Percentiles rank a stretch among this genome's conserved stretches.
Evolutionary conservation across 2,797 vertebrate species (phyloP).

Genomic region (Microchirus variegatus): DNA sequence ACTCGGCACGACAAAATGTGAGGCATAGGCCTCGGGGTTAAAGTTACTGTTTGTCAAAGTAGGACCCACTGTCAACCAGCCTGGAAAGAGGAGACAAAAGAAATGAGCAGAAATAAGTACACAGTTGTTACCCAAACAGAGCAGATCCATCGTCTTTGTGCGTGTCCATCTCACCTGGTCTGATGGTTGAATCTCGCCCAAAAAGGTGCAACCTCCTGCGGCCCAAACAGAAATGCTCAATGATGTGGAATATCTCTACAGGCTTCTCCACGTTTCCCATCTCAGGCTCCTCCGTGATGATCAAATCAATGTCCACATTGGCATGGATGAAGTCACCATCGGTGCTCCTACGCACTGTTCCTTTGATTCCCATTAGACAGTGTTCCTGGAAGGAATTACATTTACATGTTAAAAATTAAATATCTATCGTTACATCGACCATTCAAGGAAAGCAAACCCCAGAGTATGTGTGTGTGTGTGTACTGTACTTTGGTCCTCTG

Average conservation of each 20-base stretch:
- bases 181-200: slow-evolving; percentile 94
- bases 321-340: slow-evolving; percentile 98
- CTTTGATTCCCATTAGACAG: slow-evolving; percentile 99
- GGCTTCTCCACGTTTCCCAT: slow-evolving; percentile 98
- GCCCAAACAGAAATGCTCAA: slow-evolving; percentile 97
- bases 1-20: slow-evolving; percentile 87
- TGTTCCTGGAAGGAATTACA: slow-evolving; percentile 89
- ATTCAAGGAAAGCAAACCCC: too few relatives aligned
- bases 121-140: neutral
- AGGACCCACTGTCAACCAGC: slow-evolving; percentile 97
- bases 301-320: slow-evolving; percentile 97
- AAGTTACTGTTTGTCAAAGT: slow-evolving; percentile 98
- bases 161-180: slow-evolving; percentile 85
- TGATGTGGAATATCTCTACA: slow-evolving; percentile 98
- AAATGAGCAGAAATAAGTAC: slow-evolving; percentile 2
- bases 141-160: neutral
- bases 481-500: slow-evolving; percentile 95
- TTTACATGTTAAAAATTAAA: too few relatives aligned
- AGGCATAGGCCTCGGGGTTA: slow-evolving; percentile 90
- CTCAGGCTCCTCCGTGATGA: slow-evolving; percentile 97
- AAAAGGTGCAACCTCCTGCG: slow-evolving; percentile 94
- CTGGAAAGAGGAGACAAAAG: slow-evolving; percentile 64
- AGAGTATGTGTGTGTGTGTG: neutral
- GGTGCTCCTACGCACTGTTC: slow-evolving; percentile 92
- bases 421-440: too few relatives aligned